Base-by-base conservation (phyloP, 2,888 invertebrate species). In the Taenaris catops region DNA sequence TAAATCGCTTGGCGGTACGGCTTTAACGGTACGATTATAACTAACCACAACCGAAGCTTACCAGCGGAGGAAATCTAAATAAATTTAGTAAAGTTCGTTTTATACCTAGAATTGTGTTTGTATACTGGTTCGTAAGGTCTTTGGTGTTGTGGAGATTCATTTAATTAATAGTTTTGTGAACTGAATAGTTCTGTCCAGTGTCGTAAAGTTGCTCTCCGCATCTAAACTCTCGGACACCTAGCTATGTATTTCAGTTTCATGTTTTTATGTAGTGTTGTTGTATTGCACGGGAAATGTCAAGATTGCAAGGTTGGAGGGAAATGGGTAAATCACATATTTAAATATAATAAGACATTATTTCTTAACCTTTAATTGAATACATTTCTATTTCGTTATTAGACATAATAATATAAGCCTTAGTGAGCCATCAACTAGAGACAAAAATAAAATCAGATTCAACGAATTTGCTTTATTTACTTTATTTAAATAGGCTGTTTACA, bases 231-330 rank as follows among this genome's bases (percentile, higher is more conserved):
- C 7, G 10, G 23, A 21, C 18, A 18, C 20, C 19, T 21, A 26
- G 26, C 27, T 10, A 51, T 51, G 44, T 31, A 41, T 26, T 21
- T 41, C 20, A 38, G 32, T 35, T 14, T 58, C 23, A 36, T 58
- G 8, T 24, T 68, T 7, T 39, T 51, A n/a, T 28, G 46, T 44
- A 55, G 40, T 43, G 26, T 60, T 23, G 3, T 62, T 23, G 9
- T 60, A 16, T 4, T 62, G 23, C 8, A 51, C 2, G 36, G 44
- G 12, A 9, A 38, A 21, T 64, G 71, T 32, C 83, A 83, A 47
- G 76, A 80, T 48, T 83, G 83, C 44, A 75, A 64, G 47, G 68
- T 71, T 59, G 58, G 70, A 46, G 81, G 81, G 43, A 68, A 63
- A 58, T 34, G 41, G 75, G 83, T 81, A 58, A 37, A 40, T 26